Evolutionary conservation across 2,888 invertebrate species (phyloP).

Genomic region (Bellardia pandia): DNA sequence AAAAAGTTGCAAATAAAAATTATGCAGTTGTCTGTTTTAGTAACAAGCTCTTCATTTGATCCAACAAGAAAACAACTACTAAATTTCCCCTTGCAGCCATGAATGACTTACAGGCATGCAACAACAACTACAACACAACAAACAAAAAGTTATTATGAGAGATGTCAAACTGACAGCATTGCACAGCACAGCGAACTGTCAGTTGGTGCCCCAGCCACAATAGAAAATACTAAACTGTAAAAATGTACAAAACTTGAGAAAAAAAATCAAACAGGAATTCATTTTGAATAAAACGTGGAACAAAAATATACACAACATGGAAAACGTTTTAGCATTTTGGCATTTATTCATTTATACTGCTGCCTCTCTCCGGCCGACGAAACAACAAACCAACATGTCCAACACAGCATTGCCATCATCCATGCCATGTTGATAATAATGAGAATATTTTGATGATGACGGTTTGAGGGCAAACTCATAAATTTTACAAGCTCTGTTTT

Average conservation of each 20-base stretch:
- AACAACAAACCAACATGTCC: slow-evolving; percentile 5
- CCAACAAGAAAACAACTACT: slow-evolving; percentile 43
- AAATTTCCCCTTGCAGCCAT: slow-evolving; percentile 62
- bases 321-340: slow-evolving; percentile 69
- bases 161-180: slow-evolving; percentile 66
- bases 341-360: slow-evolving; percentile 54
- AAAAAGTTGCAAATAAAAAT: slow-evolving; percentile 35
- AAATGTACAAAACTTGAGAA: slow-evolving; percentile 16
- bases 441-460: slow-evolving; percentile 59
- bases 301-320: slow-evolving; percentile 59
- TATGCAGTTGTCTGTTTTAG: slow-evolving; percentile 70
- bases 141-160: slow-evolving; percentile 69
- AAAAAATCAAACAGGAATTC: slow-evolving; percentile 49
- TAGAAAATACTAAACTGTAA: slow-evolving; percentile 46
- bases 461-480: slow-evolving; percentile 70
- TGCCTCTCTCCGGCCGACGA: not conserved
- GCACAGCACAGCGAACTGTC: slow-evolving; percentile 30
- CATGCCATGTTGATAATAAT: slow-evolving; percentile 60
- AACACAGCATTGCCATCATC: slow-evolving; percentile 48
- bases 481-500: slow-evolving; percentile 53
- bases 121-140: slow-evolving; percentile 52
- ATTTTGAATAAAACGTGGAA: slow-evolving; percentile 55
- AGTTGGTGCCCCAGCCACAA: slow-evolving; percentile 46
- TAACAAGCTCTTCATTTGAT: slow-evolving; percentile 69
- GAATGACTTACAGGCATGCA: slow-evolving; percentile 66